These are phyloP conservation scores for Bambusicola thoracicus DNA, from an alignment of 2,113 vertebrate genomes.

Conservation along the genomic window DNA sequence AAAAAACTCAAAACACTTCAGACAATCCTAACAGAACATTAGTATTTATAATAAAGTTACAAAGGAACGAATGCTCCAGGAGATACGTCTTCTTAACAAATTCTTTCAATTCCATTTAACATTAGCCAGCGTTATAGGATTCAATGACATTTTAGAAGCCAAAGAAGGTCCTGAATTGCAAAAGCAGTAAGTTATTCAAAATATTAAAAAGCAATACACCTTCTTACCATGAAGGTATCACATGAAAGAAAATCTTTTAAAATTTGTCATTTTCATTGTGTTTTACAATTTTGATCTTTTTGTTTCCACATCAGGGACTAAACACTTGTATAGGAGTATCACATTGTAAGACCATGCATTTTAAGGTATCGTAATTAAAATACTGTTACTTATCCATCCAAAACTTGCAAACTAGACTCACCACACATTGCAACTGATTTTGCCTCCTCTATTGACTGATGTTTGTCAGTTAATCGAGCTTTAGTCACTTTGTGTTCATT, in stretches of 20 bases:
- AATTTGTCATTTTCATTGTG: background rate
- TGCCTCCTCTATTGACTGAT: conserved; percentile 96
- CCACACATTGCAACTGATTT: conserved; percentile 95
- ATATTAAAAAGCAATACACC: background rate
- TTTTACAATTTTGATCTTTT: background rate
- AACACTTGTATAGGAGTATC: background rate
- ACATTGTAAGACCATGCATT: accelerated
- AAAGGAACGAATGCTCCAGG: background rate
- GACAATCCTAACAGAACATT: background rate
- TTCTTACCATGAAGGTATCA: background rate
- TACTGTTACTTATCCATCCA: accelerated
- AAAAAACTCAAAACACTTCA: background rate
- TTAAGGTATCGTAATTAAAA: background rate
- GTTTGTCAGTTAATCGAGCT: conserved; percentile 94
- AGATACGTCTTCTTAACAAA: background rate
- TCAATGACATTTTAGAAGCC: background rate
- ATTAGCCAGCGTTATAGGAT: background rate
- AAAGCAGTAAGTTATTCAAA: background rate
- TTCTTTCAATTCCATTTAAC: background rate
- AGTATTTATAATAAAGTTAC: background rate
- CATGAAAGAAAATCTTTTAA: background rate
- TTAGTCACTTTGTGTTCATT: conserved; percentile 94
- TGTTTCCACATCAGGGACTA: background rate
- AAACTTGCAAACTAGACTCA: conserved; percentile 74
- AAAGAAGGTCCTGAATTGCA: background rate